phyloP scores from a whole-genome alignment of 2,113 vertebrate genomes.

The Urocynchramus pylzowi region DNA sequence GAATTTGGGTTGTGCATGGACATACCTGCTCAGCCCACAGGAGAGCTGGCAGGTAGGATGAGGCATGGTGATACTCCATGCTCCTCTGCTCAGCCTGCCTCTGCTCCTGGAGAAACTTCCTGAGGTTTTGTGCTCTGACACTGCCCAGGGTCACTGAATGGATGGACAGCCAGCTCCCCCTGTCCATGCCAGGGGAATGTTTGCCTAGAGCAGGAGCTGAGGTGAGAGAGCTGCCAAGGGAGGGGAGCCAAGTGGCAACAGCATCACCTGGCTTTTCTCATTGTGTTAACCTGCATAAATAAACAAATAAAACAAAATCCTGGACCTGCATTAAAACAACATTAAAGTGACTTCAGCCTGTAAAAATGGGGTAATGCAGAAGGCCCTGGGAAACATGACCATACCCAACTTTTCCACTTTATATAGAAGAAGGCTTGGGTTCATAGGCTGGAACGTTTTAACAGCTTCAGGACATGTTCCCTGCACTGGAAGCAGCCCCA shows the following conservation, averaged over 20 bases:
- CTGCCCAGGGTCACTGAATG: rapidly evolving
- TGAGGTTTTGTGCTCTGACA: not conserved
- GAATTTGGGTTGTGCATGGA: not conserved
- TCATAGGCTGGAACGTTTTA: not conserved
- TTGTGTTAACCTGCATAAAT: not conserved
- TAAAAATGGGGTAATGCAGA: not conserved
- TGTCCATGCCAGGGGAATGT: rapidly evolving
- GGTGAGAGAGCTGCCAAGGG: not conserved
- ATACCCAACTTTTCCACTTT: not conserved
- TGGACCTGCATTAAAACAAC: not conserved
- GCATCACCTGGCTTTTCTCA: not conserved
- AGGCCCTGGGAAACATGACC: not conserved
- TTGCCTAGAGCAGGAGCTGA: not conserved
- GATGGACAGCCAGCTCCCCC: not conserved
- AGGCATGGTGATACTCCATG: not conserved
- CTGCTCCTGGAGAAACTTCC: not conserved
- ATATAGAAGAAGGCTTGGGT: not conserved
- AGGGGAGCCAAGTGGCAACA: not conserved
- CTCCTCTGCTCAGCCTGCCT: not conserved
- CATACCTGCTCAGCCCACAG: not conserved
- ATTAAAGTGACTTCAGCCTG: not conserved
- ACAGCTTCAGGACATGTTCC: not conserved
- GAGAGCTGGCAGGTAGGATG: not conserved
- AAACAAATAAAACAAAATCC: not conserved
- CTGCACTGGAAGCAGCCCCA: not conserved